Conservation (phyloP, 2,888 invertebrate species). For the Leptura quadrifasciata region DNA sequence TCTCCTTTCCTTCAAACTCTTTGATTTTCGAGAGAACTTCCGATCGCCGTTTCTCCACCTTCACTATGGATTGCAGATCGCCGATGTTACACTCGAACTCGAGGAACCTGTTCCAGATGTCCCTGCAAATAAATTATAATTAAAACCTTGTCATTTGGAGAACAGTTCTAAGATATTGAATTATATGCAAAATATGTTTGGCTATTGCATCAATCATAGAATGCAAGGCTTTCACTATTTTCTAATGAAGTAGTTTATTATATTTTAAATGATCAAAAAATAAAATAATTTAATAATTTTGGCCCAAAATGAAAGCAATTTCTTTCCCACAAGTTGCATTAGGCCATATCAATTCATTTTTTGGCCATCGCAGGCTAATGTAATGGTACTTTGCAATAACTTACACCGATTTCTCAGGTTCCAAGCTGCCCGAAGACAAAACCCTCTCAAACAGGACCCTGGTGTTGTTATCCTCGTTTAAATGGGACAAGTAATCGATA, state of each 20-base stretch:
- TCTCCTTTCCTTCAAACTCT: slow-evolving; percentile 97
- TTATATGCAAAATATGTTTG: no score
- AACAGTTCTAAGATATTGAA: no score
- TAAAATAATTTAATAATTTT: no score
- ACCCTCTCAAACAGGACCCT: slow-evolving; percentile 98
- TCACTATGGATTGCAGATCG: slow-evolving; percentile 96
- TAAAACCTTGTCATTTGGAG: not conserved
- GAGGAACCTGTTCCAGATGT: slow-evolving; percentile 98
- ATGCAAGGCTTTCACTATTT: no score
- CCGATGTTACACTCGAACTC: slow-evolving; percentile 99
- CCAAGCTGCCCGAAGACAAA: slow-evolving; percentile 92
- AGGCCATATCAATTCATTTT: no score
- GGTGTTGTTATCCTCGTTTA: slow-evolving; percentile 99
- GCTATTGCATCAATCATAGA: not conserved
- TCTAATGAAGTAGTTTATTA: no score
- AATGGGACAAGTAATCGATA: slow-evolving; percentile 96
- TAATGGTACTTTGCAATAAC: slow-evolving; percentile 60
- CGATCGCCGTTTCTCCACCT: slow-evolving; percentile 95
- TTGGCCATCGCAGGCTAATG: no score
- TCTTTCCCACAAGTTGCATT: no score
- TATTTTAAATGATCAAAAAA: no score
- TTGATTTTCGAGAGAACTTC: slow-evolving; percentile 95
- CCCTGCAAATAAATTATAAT: slow-evolving; percentile 75
- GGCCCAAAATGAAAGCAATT: no score
- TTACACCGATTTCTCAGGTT: slow-evolving; percentile 92